A percentile compares a stretch with the other conserved stretches of the same genome.
Conservation (phyloP, 2,113 vertebrate species). For the Sakesphorus luctuosus region DNA sequence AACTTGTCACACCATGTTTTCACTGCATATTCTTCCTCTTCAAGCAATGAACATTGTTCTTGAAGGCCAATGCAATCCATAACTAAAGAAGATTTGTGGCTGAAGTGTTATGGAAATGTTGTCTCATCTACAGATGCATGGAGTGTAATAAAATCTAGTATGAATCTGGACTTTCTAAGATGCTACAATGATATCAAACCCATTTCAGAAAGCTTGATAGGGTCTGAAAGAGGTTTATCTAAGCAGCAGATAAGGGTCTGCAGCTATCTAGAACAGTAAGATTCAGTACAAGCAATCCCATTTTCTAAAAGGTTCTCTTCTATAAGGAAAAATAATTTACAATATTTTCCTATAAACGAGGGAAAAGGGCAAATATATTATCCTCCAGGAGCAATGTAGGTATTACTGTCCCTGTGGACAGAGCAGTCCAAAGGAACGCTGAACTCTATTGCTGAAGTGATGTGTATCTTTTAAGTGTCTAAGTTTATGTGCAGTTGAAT, state of each 20-base stretch:
- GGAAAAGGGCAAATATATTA: background rate
- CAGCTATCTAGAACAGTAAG: background rate
- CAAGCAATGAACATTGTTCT: background rate
- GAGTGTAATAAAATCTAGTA: background rate
- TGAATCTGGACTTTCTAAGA: background rate
- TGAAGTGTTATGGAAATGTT: background rate
- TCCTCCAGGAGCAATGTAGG: background rate
- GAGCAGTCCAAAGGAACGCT: background rate
- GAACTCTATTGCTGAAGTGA: background rate
- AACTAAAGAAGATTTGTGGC: background rate
- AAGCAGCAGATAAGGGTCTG: background rate
- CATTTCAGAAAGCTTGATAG: background rate
- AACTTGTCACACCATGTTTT: background rate
- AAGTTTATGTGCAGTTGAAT: conserved; percentile 1
- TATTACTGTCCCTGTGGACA: background rate
- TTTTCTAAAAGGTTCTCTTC: background rate
- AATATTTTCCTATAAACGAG: background rate
- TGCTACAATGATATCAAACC: background rate
- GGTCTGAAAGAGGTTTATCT: background rate
- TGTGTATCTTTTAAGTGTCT: background rate
- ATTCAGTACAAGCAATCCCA: background rate
- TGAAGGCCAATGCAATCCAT: background rate
- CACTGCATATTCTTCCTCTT: background rate
- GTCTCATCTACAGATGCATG: background rate
- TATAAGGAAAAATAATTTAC: background rate